Base-by-base conservation (phyloP, 2,113 vertebrate species). In the Chauna torquata region DNA sequence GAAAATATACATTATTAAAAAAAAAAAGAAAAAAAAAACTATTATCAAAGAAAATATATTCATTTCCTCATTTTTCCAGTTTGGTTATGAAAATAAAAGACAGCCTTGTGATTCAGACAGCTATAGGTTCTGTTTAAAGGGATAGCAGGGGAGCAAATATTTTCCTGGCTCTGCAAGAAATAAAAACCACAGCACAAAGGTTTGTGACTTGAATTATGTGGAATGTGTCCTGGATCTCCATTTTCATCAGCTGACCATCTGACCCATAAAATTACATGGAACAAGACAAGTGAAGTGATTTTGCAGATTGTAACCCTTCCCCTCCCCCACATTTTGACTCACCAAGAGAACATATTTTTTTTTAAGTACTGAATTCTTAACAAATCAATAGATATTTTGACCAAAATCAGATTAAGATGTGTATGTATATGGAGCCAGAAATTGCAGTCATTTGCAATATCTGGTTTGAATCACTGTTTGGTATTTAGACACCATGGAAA, bases 301-400 rank as follows among this genome's bases (percentile, higher is more conserved):
- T 64, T 88, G 7, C 6, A 78, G 81, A 78, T 49, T 38, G 4
- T 55, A 58, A 55, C 9, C 45, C 14, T 9, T 2, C 4, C 1
- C 0, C 3, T 44, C 13, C 12, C 1, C 2, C 3, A 1, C 45
- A 49, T 62, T 83, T 93, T 77, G 20, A 36, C 14, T 61, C 22
- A 86, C 5, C 0, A 2, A 74, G 25, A 61, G 3, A 65, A n/a
- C 2, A 82, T 42, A 0, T 12, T 42, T 44, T 30, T 44, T 30
- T 61, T 17, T 0, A 59, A 47, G 44, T 38, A 75, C 1, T 6
- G 36, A 79, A 71, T 55, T 69, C 72, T 69, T 55, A 81, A 44
- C 3, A 52, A 59, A 71, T 55, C 17, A 30, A 30, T 55, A 55
- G 17, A 40, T 52, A 57, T 25, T 66, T 6, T 92, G 16, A 78